Conservation (phyloP, 2,797 vertebrate species). For the Amblyraja radiata region DNA sequence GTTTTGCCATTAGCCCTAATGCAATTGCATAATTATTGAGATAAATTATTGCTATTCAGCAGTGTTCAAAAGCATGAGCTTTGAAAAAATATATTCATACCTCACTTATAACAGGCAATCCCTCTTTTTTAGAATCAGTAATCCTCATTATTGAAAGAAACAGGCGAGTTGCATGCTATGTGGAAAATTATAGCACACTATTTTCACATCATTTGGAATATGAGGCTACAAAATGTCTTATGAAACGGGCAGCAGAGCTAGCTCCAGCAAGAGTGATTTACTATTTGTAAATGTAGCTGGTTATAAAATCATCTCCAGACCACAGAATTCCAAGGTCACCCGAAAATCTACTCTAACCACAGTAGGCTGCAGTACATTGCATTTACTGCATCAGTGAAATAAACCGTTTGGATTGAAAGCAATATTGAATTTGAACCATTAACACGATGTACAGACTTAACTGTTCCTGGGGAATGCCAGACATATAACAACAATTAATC, state of each 20-base stretch:
- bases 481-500: neutral
- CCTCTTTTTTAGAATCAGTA: too few species aligned
- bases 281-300: conserved; percentile 21
- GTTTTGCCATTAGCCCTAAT: too few species aligned
- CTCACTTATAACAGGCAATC: neutral
- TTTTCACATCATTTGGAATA: neutral
- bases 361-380: neutral
- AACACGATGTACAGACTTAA: neutral
- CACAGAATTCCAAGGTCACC: conserved; percentile 8
- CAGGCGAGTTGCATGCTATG: neutral
- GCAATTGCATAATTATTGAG: neutral
- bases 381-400: neutral
- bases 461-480: neutral
- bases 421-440: neutral
- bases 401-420: neutral
- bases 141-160: neutral
- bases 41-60: neutral
- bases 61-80: neutral
- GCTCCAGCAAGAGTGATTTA: conserved; percentile 6
- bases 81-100: neutral
- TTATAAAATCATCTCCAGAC: conserved; percentile 14
- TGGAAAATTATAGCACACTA: neutral
- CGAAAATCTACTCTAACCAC: conserved; percentile 3
- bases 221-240: neutral
- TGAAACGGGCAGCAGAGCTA: neutral